These are phyloP conservation scores for Dermolepida albohirtum DNA, from an alignment of 2,888 invertebrate genomes.

Conservation along the genomic window DNA sequence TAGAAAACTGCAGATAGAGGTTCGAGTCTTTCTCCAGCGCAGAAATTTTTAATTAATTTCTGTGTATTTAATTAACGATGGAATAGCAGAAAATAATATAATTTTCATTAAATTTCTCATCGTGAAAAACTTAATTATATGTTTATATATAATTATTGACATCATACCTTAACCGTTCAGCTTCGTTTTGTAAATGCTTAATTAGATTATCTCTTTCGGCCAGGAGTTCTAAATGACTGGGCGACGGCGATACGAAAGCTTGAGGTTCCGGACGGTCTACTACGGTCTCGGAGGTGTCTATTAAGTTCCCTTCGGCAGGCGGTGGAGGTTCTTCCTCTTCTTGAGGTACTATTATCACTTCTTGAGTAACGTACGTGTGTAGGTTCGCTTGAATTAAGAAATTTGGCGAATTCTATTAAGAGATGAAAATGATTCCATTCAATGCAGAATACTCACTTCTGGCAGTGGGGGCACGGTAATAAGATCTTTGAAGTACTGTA, in stretches of 20 bases:
- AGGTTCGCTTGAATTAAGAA: conserved; percentile 93
- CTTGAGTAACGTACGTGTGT: conserved; percentile 93
- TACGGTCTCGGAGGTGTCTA: conserved; percentile 74
- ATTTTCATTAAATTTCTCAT: no score
- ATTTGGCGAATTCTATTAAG: conserved; percentile 85
- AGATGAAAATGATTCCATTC: neutral
- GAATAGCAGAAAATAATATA: no score
- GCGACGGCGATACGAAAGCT: conserved; percentile 59
- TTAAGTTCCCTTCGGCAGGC: conserved; percentile 72
- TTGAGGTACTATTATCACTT: conserved; percentile 83
- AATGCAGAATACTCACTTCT: conserved; percentile 69
- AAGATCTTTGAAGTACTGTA: conserved; percentile 97
- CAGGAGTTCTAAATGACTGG: conserved; percentile 62
- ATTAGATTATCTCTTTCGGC: conserved; percentile 80
- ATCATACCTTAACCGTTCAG: conserved; percentile 74
- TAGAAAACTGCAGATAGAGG: no score
- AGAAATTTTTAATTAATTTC: no score
- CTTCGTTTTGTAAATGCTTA: conserved; percentile 82
- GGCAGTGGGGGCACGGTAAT: conserved; percentile 94
- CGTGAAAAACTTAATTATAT: no score
- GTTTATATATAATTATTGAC: no score
- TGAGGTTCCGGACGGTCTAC: conserved; percentile 63
- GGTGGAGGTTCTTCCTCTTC: conserved; percentile 64
- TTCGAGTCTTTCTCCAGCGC: no score
- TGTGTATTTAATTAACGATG: no score